phyloP scores from a whole-genome alignment of 53 echinoderm and acorn worm species.

The Antedon mediterranea region DNA sequence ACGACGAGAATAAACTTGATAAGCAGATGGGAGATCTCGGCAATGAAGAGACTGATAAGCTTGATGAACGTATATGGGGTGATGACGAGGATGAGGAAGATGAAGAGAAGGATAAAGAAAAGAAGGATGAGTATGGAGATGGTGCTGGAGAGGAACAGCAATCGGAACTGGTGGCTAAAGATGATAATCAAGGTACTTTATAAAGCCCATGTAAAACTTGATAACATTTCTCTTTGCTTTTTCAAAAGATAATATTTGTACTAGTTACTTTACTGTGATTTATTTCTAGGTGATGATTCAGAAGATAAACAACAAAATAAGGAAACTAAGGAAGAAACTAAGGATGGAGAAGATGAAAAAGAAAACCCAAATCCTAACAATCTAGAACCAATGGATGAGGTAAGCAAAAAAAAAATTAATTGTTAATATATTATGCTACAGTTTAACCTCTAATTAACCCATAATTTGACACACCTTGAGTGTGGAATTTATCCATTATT shows the following conservation, averaged over 20 bases:
- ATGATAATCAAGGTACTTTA: conserved; percentile 70
- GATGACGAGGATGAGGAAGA: conserved; percentile 58
- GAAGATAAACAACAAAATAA: conserved; percentile 40
- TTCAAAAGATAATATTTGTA: too few relatives aligned
- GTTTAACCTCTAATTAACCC: too few relatives aligned
- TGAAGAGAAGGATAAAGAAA: conserved; percentile 34
- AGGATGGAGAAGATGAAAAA: conserved; percentile 25
- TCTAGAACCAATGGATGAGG: conserved; percentile 82
- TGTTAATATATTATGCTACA: too few relatives aligned
- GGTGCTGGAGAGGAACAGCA: conserved; percentile 47
- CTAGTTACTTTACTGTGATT: too few relatives aligned
- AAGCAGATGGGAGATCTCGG: conserved; percentile 98
- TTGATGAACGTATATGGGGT: conserved; percentile 98
- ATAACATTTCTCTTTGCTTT: too few relatives aligned
- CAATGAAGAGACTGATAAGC: conserved; percentile 55
- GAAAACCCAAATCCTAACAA: conserved; percentile 57
- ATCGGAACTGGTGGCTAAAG: conserved; percentile 80
- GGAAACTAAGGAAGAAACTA: conserved; percentile 21
- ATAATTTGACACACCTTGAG: too few relatives aligned
- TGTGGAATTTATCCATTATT: too few relatives aligned
- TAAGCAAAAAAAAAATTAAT: too few relatives aligned
- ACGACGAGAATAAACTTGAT: conserved; percentile 74
- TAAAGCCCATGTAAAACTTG: not conserved
- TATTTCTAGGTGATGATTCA: conserved; percentile 18
- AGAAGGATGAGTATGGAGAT: conserved; percentile 57